Conservation (phyloP, 2,797 vertebrate species). For the Anguilla megastoma region DNA sequence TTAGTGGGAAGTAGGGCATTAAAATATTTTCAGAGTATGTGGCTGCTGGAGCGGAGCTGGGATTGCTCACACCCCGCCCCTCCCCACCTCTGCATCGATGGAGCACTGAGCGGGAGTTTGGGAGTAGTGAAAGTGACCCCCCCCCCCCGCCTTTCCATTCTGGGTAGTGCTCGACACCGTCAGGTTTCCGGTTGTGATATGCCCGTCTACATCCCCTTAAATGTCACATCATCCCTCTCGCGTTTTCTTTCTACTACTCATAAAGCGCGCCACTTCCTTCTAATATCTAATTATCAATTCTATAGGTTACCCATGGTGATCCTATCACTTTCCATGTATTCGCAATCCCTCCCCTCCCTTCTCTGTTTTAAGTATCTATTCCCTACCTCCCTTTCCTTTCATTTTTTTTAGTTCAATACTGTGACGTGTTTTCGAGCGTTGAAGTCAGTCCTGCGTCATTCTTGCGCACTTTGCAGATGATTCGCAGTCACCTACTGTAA, state of each 20-base stretch:
- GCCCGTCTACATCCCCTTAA: conserved; percentile 53
- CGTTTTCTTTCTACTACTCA: conserved; percentile 23
- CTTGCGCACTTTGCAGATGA: conserved; percentile 80
- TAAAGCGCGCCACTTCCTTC: conserved; percentile 12
- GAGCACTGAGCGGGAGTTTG: conserved; percentile 5
- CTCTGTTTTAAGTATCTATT: conserved; percentile 24
- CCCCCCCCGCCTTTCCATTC: conserved; percentile 37
- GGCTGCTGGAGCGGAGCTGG: background rate
- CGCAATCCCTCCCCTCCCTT: background rate
- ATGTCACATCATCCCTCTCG: background rate
- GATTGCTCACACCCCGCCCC: conserved; percentile 8
- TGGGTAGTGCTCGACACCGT: conserved; percentile 55
- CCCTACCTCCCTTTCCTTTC: conserved; percentile 54
- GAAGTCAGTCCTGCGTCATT: conserved; percentile 77
- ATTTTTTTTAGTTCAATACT: conserved; percentile 49
- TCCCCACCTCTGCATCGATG: conserved; percentile 22
- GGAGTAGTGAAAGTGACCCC: conserved; percentile 20
- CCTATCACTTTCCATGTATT: background rate
- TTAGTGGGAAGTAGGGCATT: background rate
- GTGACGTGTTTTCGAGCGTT: conserved; percentile 68
- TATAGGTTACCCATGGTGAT: background rate
- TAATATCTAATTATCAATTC: background rate
- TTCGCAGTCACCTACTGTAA: conserved; percentile 74
- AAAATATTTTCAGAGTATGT: conserved; percentile 6
- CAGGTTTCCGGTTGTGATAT: conserved; percentile 67